Percentiles rank a stretch among this genome's conserved stretches.
Conservation (phyloP, 2,888 invertebrate species). For the Brassicogethes aeneus region DNA sequence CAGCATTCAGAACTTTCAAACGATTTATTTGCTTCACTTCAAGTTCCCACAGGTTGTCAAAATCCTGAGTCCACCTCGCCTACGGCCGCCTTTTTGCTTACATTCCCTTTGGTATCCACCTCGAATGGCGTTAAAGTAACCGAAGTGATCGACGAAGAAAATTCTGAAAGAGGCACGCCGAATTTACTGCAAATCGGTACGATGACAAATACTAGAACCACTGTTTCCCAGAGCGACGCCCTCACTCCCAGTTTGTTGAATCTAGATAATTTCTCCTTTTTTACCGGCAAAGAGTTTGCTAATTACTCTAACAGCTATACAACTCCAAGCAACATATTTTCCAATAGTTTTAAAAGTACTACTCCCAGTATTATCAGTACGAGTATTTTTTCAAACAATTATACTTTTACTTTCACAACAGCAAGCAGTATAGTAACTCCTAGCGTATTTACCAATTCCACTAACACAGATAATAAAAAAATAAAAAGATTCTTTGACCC, state of each 20-base stretch:
- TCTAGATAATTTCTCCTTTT: conserved; percentile 37
- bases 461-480: too few relatives aligned
- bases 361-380: conserved; percentile 3
- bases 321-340: conserved; percentile 7
- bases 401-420: too few relatives aligned
- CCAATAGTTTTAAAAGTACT: neutral
- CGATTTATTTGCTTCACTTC: conserved; percentile 51
- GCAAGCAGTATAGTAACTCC: too few relatives aligned
- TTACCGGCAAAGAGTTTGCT: conserved; percentile 28
- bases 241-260: conserved; percentile 34
- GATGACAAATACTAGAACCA: conserved; percentile 34
- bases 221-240: conserved; percentile 28
- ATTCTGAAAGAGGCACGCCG: conserved; percentile 38
- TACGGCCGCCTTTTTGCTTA: conserved; percentile 67
- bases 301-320: conserved; percentile 19
- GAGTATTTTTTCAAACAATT: too few relatives aligned
- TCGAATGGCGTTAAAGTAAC: conserved; percentile 46
- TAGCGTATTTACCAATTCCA: too few relatives aligned
- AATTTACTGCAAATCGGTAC: conserved; percentile 44
- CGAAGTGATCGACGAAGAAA: conserved; percentile 47
- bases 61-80: conserved; percentile 59
- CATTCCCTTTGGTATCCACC: conserved; percentile 63
- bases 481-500: too few relatives aligned
- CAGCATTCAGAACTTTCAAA: conserved; percentile 48
- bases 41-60: conserved; percentile 46